Evolutionary conservation across 1,140 invertebrate genomes (phyloP), one percentile per base, ranked within the genome.

Genomic region (Pseudomyrmex gracilis): DNA sequence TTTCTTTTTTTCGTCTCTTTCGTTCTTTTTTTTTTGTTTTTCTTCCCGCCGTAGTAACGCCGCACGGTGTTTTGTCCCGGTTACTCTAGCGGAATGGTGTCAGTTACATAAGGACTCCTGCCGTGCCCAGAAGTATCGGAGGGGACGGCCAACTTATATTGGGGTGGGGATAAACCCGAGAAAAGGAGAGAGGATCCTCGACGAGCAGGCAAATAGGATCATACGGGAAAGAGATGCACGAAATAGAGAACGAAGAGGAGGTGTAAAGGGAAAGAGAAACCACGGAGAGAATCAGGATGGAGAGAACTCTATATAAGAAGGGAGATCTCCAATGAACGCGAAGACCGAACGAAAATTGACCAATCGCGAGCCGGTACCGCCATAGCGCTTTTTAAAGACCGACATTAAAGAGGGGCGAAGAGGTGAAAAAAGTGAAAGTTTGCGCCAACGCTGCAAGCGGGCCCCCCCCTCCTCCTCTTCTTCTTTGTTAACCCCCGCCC

Each of bases 341-440:
- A 70, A 90, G 88, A 89, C 87, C 55, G 88, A 71, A 90, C 89
- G 83, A 92, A 90, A 92, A 92, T 90, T 58, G 67, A 84, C 91
- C 90, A 93, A 92, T 91, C 71, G 83, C 85, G 61, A 61, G 9
- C n/a, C 77, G 68, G 57, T 76, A 87, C 89, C 84, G 85, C 85
- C 85, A 89, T 89, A 57, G 84, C 58, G 57, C 53, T 90, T 90
- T 90, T 89, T 85, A 85, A 73, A 58, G 83, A 84, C 53, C 78
- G 20, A 8, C 20, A 45, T 64, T 22, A 77, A 73, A 71, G 74
- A 83, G 85, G 87, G 87, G 82, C 61, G 84, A 87, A 82, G 87
- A 87, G 89, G 84, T 89, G 92, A 93, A 93, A 93, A 93, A 93
- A 93, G 93, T 93, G 93, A 93, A 93, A 93, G 93, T 93, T 91